A percentile compares a stretch with the other conserved stretches of the same genome.
phyloP scores from a whole-genome alignment of 1,140 invertebrate genomes.

The Rhagoletis pomonella region DNA sequence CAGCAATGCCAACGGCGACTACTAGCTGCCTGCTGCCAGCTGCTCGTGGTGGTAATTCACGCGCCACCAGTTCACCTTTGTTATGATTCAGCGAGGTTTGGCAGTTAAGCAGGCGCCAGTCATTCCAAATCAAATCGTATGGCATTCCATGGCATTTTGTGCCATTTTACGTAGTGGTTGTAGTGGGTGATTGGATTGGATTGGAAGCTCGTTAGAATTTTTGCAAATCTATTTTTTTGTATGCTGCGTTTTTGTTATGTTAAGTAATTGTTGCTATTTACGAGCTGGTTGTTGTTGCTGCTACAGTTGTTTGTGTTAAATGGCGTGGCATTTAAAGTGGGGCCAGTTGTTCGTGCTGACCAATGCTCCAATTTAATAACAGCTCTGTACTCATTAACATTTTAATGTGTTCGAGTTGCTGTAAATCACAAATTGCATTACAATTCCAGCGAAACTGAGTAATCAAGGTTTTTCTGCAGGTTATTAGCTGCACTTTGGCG shows the following conservation, averaged over 20 bases:
- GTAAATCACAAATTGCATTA: background rate
- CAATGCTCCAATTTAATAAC: background rate
- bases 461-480: background rate
- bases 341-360: background rate
- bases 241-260: background rate
- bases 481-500: background rate
- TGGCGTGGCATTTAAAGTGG: background rate
- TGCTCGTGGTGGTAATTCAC: background rate
- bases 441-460: background rate
- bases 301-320: background rate
- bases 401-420: background rate
- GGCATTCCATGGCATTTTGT: background rate
- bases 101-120: background rate
- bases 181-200: background rate
- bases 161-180: background rate
- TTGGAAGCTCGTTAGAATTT: background rate
- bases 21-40: background rate
- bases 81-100: background rate
- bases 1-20: background rate
- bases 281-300: background rate
- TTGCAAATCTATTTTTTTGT: background rate
- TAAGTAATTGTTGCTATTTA: background rate
- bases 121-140: background rate
- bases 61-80: constrained; percentile 8
- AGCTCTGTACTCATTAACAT: background rate